Conservation (phyloP, 2,113 vertebrate species). For the Calidris pygmaea region DNA sequence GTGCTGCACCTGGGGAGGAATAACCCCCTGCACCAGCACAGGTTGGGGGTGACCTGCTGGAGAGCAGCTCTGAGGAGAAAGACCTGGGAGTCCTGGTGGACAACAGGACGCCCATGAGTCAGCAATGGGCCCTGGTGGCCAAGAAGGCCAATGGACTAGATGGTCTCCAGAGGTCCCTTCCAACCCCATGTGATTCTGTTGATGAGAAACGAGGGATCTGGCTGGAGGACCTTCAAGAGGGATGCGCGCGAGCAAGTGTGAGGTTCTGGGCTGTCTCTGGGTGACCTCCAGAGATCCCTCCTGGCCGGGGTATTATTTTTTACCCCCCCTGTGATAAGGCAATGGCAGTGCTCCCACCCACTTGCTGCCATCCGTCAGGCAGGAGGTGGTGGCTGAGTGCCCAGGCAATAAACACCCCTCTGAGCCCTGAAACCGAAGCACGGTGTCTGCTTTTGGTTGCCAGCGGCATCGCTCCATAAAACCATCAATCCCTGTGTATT, state of each 20-base stretch:
- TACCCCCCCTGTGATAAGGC: rapidly evolving
- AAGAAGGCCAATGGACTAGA: no score
- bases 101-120: no score
- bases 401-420: background rate
- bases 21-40: no score
- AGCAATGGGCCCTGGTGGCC: no score
- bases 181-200: background rate
- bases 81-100: no score
- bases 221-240: background rate
- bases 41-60: no score
- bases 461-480: rapidly evolving
- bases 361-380: slow-evolving; percentile 15
- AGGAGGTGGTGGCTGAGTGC: background rate
- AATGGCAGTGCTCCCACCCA: background rate
- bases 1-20: no score
- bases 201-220: background rate
- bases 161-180: no score
- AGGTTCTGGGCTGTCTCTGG: background rate
- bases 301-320: background rate
- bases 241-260: rapidly evolving
- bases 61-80: no score
- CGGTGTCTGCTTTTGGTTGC: rapidly evolving
- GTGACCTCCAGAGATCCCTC: background rate
- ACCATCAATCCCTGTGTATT: background rate
- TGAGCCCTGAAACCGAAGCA: background rate